Percentiles rank a stretch among this genome's conserved stretches.
Evolutionary conservation across 2,888 invertebrate genomes (phyloP).

Genomic region (Torymus aiolomorphi): DNA sequence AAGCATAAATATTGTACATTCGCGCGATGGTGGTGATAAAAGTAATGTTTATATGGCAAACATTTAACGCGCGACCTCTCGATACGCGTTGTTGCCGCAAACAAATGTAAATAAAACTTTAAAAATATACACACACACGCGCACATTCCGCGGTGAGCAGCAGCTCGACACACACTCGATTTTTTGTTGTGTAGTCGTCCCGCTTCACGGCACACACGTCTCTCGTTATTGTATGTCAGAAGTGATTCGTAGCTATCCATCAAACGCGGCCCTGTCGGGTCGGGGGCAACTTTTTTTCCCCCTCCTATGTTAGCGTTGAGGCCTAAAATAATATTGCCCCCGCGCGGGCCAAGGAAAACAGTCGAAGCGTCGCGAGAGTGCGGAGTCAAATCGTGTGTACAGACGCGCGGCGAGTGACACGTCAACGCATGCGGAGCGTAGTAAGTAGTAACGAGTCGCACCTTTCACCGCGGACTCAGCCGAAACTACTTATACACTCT

Average conservation of each 20-base stretch:
- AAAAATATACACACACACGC: constrained; percentile 28
- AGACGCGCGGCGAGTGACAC: not conserved
- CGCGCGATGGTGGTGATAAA: not conserved
- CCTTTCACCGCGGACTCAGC: constrained; percentile 34
- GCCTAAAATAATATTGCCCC: constrained; percentile 53
- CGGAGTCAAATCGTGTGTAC: constrained; percentile 25
- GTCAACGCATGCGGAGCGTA: constrained; percentile 21
- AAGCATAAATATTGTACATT: not conserved
- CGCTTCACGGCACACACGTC: not conserved
- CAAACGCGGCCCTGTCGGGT: not conserved
- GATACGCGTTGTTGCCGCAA: not conserved
- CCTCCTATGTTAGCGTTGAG: constrained; percentile 28
- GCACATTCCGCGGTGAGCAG: too few species aligned
- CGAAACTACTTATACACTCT: not conserved
- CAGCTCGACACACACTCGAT: not conserved
- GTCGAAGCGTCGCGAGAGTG: not conserved
- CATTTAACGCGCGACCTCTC: not conserved
- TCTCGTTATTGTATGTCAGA: constrained; percentile 39
- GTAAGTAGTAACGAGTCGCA: constrained; percentile 28
- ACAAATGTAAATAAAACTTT: constrained; percentile 18
- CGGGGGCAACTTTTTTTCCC: constrained; percentile 1
- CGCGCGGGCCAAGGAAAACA: constrained; percentile 44
- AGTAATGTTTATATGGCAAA: constrained; percentile 27
- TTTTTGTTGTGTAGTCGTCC: not conserved
- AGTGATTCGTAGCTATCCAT: constrained; percentile 48